A percentile compares a stretch with the other conserved stretches of the same genome.
Evolutionary conservation across 2,113 vertebrate genomes (phyloP).

Genomic region (Saimiri boliviensis): DNA sequence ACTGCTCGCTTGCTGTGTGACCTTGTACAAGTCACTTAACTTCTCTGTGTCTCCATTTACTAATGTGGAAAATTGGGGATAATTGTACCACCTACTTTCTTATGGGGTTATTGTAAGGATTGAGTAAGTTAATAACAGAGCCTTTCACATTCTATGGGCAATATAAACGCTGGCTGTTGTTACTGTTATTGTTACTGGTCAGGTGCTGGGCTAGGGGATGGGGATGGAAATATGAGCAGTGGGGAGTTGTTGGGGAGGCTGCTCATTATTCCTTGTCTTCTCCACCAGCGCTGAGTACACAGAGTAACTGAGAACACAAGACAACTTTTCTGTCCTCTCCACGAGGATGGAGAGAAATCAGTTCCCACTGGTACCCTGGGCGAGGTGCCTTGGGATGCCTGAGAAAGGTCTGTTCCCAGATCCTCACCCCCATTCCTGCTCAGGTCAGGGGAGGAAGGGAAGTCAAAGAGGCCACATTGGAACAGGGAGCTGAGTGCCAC

Average conservation of each 20-base stretch:
- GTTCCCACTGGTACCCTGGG: neutral
- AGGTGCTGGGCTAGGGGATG: neutral
- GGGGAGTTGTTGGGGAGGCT: too few species aligned
- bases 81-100: constrained; percentile 41
- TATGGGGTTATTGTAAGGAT: neutral
- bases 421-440: neutral
- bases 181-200: neutral
- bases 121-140: neutral
- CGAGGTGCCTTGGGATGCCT: neutral
- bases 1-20: neutral
- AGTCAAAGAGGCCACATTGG: neutral
- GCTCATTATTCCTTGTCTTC: neutral
- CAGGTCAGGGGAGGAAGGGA: neutral
- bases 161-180: neutral
- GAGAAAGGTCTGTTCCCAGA: neutral
- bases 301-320: neutral
- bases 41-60: constrained; percentile 16
- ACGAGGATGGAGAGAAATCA: neutral
- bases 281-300: neutral
- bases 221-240: neutral
- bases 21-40: neutral
- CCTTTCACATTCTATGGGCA: neutral
- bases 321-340: neutral
- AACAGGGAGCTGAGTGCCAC: neutral
- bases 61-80: neutral